phyloP scores from a whole-genome alignment of 2,113 vertebrate genomes.

The Aythya baeri region DNA sequence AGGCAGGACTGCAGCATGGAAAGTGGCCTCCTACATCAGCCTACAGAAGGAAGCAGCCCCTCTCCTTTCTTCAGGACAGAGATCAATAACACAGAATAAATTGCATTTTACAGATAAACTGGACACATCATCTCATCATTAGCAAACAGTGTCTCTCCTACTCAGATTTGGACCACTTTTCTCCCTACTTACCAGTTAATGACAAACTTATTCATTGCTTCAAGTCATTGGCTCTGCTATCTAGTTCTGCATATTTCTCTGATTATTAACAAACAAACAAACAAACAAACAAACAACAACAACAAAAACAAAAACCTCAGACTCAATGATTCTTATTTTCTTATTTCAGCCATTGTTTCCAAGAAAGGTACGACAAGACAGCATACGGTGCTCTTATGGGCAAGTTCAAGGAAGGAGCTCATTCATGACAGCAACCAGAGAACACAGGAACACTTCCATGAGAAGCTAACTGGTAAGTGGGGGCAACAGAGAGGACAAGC shows the following conservation, averaged over 20 bases:
- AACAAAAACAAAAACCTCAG: too few species aligned
- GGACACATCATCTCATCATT: not conserved
- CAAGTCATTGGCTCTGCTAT: not conserved
- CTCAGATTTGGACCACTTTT: not conserved
- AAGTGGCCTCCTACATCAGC: not conserved
- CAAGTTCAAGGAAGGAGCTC: not conserved
- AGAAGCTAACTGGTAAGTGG: not conserved
- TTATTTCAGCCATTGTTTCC: not conserved
- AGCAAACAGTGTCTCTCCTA: not conserved
- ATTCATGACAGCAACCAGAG: not conserved
- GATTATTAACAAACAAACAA: not conserved
- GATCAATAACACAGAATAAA: not conserved
- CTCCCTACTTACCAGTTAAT: not conserved
- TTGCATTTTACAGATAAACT: not conserved
- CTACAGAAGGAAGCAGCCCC: not conserved
- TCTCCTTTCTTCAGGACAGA: not conserved
- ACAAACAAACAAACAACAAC: too few species aligned
- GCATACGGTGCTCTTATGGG: not conserved
- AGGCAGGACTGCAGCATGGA: not conserved
- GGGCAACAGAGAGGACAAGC: not conserved
- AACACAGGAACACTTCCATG: not conserved
- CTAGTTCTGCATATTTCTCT: not conserved
- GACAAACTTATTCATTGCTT: not conserved
- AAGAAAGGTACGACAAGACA: not conserved
- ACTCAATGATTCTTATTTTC: not conserved